Evolutionary conservation across 2,888 invertebrate species (phyloP).

Genomic region (Helicoverpa assulta): DNA sequence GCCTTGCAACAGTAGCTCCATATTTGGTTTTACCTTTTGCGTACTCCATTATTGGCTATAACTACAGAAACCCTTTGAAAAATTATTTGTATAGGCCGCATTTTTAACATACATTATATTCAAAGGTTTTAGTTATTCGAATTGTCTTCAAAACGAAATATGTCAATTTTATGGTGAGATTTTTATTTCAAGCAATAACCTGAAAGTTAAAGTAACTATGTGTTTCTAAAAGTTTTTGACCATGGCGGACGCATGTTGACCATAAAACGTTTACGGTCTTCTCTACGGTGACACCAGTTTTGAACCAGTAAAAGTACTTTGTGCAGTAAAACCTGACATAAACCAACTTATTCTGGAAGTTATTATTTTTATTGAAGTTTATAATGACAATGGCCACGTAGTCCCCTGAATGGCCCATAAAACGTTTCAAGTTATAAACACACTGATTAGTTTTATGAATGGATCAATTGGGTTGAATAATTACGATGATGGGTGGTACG

Average conservation of each 20-base stretch:
- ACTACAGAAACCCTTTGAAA: no score
- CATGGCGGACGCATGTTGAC: background rate
- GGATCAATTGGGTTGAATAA: slow-evolving; percentile 53
- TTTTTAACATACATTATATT: no score
- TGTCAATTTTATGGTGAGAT: background rate
- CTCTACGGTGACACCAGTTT: slow-evolving; percentile 5
- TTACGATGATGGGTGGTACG: slow-evolving; percentile 28
- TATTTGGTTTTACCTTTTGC: background rate
- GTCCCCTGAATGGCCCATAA: slow-evolving; percentile 53
- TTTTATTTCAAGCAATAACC: background rate
- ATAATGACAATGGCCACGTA: slow-evolving; percentile 41
- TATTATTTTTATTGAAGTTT: slow-evolving; percentile 47
- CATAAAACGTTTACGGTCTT: slow-evolving; percentile 11
- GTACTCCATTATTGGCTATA: background rate
- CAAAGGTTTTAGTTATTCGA: no score
- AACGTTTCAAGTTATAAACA: slow-evolving; percentile 54
- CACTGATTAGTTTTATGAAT: slow-evolving; percentile 63
- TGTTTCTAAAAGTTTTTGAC: background rate
- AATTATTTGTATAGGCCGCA: no score
- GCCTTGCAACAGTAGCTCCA: slow-evolving; percentile 2
- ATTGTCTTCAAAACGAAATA: background rate
- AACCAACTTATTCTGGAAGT: slow-evolving; percentile 51
- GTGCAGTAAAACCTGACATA: slow-evolving; percentile 32
- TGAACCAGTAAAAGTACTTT: slow-evolving; percentile 20
- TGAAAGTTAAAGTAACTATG: background rate